These are phyloP conservation scores for Pampusana beccarii DNA, from an alignment of 2,113 vertebrate species.

Conservation along the genomic window DNA sequence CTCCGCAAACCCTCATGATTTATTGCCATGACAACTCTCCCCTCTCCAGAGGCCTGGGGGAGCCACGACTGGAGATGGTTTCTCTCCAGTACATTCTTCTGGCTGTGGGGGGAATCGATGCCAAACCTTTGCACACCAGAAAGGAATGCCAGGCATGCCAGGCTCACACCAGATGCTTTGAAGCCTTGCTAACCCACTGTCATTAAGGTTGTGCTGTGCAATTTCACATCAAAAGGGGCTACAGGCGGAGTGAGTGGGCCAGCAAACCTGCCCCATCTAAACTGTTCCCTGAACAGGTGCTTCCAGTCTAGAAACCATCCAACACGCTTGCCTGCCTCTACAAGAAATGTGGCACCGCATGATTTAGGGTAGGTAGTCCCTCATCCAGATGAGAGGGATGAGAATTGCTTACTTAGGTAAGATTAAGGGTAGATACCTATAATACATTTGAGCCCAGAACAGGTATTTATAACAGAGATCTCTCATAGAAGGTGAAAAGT, in stretches of 20 bases:
- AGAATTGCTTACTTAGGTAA: not conserved
- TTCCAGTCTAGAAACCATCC: constrained; percentile 29
- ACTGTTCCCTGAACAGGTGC: constrained; percentile 37
- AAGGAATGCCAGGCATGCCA: constrained; percentile 84
- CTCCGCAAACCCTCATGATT: constrained; percentile 31
- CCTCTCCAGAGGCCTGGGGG: constrained; percentile 11
- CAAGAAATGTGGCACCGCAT: not conserved
- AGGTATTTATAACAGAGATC: not conserved
- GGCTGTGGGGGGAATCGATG: constrained; percentile 21
- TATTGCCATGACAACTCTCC: constrained; percentile 62
- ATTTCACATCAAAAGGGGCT: constrained; percentile 70
- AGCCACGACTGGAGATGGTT: constrained; percentile 13
- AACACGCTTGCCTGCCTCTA: not conserved
- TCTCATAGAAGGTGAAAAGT: not conserved
- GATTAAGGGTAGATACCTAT: not conserved
- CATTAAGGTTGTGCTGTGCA: constrained; percentile 74
- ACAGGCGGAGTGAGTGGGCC: not conserved
- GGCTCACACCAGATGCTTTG: constrained; percentile 74
- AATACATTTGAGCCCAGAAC: not conserved
- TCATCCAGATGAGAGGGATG: not conserved
- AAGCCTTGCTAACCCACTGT: constrained; percentile 77
- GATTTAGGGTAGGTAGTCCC: not conserved
- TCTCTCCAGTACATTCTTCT: constrained; percentile 61
- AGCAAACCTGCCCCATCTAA: constrained; percentile 17
- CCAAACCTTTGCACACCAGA: constrained; percentile 82